Evolutionary conservation across 2,797 vertebrate genomes (phyloP).

Genomic region (Amphiprion clarkii): DNA sequence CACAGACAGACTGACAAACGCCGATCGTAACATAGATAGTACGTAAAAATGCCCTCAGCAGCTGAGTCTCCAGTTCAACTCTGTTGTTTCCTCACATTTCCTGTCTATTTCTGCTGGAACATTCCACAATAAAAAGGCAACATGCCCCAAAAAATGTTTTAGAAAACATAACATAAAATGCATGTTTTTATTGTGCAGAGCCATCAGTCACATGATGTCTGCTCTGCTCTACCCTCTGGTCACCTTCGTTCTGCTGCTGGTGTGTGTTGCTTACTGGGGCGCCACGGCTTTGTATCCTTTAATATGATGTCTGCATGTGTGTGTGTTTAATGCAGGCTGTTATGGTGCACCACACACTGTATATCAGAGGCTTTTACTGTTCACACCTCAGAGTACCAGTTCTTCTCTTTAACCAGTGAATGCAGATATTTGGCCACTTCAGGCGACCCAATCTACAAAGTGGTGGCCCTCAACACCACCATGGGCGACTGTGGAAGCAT

Average conservation of each 20-base stretch:
- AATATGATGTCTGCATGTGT: background rate
- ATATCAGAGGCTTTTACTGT: background rate
- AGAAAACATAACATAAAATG: no score
- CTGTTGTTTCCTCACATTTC: no score
- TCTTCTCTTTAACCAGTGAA: conserved; percentile 50
- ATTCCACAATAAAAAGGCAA: no score
- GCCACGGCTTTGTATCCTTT: conserved; percentile 93
- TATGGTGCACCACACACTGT: no score
- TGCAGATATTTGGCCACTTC: conserved; percentile 93
- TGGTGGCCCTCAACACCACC: conserved; percentile 81
- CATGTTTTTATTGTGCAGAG: conserved; percentile 78
- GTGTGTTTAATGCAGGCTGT: background rate
- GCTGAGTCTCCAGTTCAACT: no score
- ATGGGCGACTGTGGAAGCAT: conserved; percentile 61
- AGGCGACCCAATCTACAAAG: conserved; percentile 85
- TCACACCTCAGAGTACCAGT: background rate
- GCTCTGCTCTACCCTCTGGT: conserved; percentile 88
- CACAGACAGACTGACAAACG: no score
- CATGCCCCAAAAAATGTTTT: no score
- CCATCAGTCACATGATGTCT: conserved; percentile 91
- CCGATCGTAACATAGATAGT: no score
- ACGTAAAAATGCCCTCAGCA: no score
- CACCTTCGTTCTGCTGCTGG: conserved; percentile 90
- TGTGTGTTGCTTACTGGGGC: conserved; percentile 92
- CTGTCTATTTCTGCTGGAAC: no score